phyloP scores from a whole-genome alignment of 53 echinoderm and acorn worm genomes.

The Paelopatides confundens region DNA sequence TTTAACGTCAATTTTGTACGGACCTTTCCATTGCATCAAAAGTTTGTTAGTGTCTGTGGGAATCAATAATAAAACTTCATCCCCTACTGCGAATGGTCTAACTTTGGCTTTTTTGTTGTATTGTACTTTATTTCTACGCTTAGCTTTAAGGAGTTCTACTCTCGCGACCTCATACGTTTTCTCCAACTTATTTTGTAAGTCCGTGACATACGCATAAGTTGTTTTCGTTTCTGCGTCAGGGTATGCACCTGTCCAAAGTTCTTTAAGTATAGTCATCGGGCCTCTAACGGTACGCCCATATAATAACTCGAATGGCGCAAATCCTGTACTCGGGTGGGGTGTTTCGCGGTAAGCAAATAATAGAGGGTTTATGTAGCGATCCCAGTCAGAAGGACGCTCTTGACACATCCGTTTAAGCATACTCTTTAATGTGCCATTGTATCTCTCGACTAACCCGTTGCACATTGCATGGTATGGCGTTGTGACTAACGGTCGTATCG shows the following conservation, averaged over 20 bases:
- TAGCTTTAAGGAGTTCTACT: constrained; percentile 47
- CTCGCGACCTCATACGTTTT: constrained; percentile 61
- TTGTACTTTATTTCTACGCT: constrained; percentile 5
- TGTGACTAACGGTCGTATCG: constrained; percentile 30
- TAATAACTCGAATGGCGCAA: background rate
- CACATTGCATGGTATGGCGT: constrained; percentile 32
- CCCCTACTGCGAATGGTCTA: background rate
- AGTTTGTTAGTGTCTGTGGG: constrained; percentile 42
- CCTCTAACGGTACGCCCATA: background rate
- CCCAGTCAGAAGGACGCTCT: constrained; percentile 1
- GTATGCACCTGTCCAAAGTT: background rate
- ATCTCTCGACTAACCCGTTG: constrained; percentile 38
- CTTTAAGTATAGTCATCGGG: background rate
- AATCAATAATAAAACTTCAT: constrained; percentile 37
- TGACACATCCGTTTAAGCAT: constrained; percentile 40
- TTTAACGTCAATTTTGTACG: too few species aligned
- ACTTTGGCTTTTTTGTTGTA: constrained; percentile 28
- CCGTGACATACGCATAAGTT: constrained; percentile 37
- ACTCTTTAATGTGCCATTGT: constrained; percentile 38
- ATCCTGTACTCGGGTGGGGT: background rate
- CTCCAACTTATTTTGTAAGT: constrained; percentile 42
- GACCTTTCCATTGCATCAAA: constrained; percentile 54
- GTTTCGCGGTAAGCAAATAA: background rate
- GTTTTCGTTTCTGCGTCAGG: constrained; percentile 5
- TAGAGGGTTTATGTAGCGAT: background rate